Percentiles rank a stretch among this genome's conserved stretches.
Conservation (phyloP, 2,797 vertebrate species). For the Clarias laeviceps region DNA sequence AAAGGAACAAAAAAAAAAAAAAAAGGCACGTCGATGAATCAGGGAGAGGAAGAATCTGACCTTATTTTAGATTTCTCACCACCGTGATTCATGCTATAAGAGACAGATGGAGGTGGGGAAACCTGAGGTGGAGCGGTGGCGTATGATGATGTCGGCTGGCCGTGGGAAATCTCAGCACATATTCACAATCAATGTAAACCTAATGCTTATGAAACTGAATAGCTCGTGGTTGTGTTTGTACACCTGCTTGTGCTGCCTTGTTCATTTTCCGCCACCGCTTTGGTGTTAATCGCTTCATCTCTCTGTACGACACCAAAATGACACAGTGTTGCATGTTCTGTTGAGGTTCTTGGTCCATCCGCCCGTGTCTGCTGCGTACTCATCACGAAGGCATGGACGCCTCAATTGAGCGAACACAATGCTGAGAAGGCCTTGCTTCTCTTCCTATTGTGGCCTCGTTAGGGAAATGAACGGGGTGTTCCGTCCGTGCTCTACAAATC, state of each 20-base stretch:
- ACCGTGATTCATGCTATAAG: constrained; percentile 34
- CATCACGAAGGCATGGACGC: constrained; percentile 43
- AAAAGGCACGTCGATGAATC: constrained; percentile 27
- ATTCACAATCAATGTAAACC: not conserved
- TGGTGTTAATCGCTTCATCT: not conserved
- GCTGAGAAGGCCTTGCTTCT: constrained; percentile 72
- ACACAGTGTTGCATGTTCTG: not conserved
- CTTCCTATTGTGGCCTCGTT: constrained; percentile 72
- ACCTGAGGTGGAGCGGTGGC: not conserved
- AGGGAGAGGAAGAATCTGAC: constrained; percentile 16
- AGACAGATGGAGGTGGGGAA: constrained; percentile 3
- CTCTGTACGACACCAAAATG: not conserved
- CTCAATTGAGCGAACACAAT: constrained; percentile 68
- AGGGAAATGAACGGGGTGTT: constrained; percentile 73
- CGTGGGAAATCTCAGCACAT: not conserved
- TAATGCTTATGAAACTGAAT: not conserved
- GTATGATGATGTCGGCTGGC: not conserved
- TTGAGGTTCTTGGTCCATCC: not conserved
- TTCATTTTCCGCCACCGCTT: not conserved
- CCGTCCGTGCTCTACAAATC: constrained; percentile 63
- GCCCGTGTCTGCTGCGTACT: constrained; percentile 34
- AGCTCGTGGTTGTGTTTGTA: not conserved
- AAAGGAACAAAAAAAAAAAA: constrained; percentile 13
- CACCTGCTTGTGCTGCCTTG: constrained; percentile 31
- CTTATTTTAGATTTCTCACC: constrained; percentile 40